These are phyloP conservation scores for Myotis vivesi DNA, from an alignment of 2,797 vertebrate genomes.

Conservation along the genomic window DNA sequence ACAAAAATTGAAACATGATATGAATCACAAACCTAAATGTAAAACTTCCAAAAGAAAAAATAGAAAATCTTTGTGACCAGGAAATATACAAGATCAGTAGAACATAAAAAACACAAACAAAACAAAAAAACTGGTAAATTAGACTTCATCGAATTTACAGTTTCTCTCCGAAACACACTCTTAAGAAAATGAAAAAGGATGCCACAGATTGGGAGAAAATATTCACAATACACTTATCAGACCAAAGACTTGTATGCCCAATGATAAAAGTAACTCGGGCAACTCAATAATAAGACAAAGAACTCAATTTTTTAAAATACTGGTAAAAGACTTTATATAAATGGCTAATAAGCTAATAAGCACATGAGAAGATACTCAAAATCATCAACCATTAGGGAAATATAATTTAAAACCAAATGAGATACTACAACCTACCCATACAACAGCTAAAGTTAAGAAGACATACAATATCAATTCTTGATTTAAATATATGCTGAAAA, in stretches of 20 bases:
- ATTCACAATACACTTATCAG: not conserved
- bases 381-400: not conserved
- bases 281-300: not conserved
- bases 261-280: not conserved
- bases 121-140: not conserved
- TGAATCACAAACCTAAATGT: not conserved
- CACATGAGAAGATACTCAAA: slow-evolving; percentile 36
- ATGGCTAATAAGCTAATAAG: not conserved
- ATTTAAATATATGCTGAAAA: not conserved
- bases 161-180: slow-evolving; percentile 5
- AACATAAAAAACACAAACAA: not conserved
- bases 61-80: not conserved
- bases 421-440: not conserved
- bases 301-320: slow-evolving; percentile 23
- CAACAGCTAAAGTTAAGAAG: not conserved
- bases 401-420: slow-evolving; percentile 47
- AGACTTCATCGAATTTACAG: slow-evolving; percentile 37
- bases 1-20: slow-evolving; percentile 34
- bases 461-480: not conserved
- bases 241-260: not conserved
- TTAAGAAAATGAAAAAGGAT: not conserved
- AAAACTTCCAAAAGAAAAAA: not conserved
- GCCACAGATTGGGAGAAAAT: not conserved
- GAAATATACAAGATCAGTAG: not conserved
- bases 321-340: slow-evolving; percentile 1